Conservation (phyloP, 1,140 invertebrate genomes). For the Drosophila pruinosa region DNA sequence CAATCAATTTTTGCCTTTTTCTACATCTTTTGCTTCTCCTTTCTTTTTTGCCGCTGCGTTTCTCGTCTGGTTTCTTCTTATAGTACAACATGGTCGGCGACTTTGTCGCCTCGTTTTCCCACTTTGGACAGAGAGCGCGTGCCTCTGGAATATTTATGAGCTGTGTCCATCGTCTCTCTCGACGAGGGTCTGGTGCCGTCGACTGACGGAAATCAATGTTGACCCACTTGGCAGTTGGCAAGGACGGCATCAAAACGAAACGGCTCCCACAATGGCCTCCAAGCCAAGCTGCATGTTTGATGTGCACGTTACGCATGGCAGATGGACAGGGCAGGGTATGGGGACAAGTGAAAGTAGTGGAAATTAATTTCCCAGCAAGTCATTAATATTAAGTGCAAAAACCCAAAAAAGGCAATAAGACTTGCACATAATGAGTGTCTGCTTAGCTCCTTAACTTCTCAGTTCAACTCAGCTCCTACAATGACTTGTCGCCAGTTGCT, state of each 20-base stretch:
- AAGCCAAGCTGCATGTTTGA: slow-evolving; percentile 21
- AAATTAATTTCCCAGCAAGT: slow-evolving; percentile 77
- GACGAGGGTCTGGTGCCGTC: slow-evolving; percentile 24
- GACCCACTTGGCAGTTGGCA: slow-evolving; percentile 66
- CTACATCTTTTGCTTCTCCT: neutral
- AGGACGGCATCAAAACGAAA: slow-evolving; percentile 28
- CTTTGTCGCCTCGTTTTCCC: slow-evolving; percentile 67
- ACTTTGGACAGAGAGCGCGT: slow-evolving; percentile 56
- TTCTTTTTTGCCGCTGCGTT: neutral
- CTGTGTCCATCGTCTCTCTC: slow-evolving; percentile 32
- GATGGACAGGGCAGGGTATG: neutral
- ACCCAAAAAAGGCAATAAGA: slow-evolving; percentile 63
- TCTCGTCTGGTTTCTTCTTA: neutral
- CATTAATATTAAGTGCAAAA: slow-evolving; percentile 75
- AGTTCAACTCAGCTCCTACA: slow-evolving; percentile 22
- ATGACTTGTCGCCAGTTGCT: neutral
- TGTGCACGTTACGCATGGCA: slow-evolving; percentile 2
- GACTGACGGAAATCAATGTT: slow-evolving; percentile 74
- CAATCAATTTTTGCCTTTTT: slow-evolving; percentile 60
- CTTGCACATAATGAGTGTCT: slow-evolving; percentile 58
- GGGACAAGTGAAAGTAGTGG: slow-evolving; percentile 63
- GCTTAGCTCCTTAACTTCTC: slow-evolving; percentile 14
- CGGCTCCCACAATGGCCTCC: slow-evolving; percentile 16
- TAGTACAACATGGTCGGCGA: slow-evolving; percentile 46
- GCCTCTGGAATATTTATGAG: slow-evolving; percentile 78